A percentile compares a stretch with the other conserved stretches of the same genome.
Conservation (phyloP, 1,140 invertebrate genomes). For the Bradysia coprophila region DNA sequence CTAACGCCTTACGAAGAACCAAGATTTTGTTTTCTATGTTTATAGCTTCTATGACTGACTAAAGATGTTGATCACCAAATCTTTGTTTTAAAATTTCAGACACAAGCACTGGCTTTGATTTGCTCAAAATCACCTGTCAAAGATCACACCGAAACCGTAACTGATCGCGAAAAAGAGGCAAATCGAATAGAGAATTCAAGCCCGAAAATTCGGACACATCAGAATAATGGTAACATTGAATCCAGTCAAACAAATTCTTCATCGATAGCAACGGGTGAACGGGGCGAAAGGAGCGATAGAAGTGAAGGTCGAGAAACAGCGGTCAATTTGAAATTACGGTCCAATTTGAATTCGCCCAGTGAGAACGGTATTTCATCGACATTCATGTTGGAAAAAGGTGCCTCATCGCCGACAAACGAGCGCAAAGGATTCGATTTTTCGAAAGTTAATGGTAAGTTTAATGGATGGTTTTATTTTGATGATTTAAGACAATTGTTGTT, state of each 20-base stretch:
- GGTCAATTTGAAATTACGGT: not conserved
- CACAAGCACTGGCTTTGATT: constrained; percentile 21
- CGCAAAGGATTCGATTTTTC: constrained; percentile 5
- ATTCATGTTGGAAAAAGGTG: not conserved
- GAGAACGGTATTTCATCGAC: not conserved
- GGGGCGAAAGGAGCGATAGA: too few relatives aligned
- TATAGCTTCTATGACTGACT: too few relatives aligned
- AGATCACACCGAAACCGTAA: constrained; percentile 16
- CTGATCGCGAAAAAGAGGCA: not conserved
- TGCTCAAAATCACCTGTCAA: constrained; percentile 19
- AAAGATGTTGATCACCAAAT: too few relatives aligned
- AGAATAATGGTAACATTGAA: not conserved
- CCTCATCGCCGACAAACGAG: not conserved
- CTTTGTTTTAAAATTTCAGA: too few relatives aligned
- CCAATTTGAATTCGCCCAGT: not conserved
- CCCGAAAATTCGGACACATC: not conserved
- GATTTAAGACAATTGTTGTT: not conserved
- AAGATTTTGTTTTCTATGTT: too few relatives aligned
- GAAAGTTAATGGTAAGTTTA: constrained; percentile 4
- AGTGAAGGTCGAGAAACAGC: too few relatives aligned
- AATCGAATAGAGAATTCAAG: not conserved
- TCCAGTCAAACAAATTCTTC: not conserved
- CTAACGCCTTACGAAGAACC: too few relatives aligned
- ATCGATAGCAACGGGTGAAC: not conserved
- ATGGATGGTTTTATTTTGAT: constrained; percentile 1